A percentile compares a stretch with the other conserved stretches of the same genome.
phyloP scores from a whole-genome alignment of 2,797 vertebrate species.

The Dryobates pubescens region DNA sequence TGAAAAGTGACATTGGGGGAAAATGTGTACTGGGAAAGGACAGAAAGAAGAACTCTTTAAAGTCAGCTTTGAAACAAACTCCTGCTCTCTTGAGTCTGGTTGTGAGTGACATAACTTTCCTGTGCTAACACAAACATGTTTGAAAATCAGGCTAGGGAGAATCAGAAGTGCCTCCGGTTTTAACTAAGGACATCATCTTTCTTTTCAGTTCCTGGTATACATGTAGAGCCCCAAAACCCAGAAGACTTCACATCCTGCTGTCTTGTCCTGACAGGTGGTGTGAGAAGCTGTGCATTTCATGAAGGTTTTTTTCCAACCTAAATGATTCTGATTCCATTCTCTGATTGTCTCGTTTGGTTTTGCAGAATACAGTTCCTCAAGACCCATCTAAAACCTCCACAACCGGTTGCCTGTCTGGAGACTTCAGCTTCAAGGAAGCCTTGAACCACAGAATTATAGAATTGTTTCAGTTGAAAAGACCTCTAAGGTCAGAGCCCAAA shows the following conservation, averaged over 20 bases:
- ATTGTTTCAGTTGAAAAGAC: too few relatives aligned
- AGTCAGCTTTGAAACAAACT: neutral
- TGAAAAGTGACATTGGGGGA: neutral
- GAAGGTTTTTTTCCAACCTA: neutral
- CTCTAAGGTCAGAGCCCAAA: too few relatives aligned
- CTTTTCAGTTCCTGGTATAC: neutral
- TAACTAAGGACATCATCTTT: too few relatives aligned
- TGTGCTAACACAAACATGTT: neutral
- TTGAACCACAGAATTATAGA: neutral
- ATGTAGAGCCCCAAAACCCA: accelerated
- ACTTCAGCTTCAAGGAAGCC: neutral
- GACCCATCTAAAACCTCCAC: neutral
- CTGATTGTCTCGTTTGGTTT: neutral
- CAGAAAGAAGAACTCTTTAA: neutral
- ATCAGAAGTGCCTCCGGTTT: neutral
- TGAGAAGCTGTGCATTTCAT: neutral
- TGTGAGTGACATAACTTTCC: neutral
- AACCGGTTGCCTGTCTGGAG: accelerated
- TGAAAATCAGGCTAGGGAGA: neutral
- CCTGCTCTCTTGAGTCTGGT: neutral
- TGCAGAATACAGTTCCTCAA: neutral
- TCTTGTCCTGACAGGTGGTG: accelerated
- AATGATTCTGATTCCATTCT: neutral
- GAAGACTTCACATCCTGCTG: neutral
- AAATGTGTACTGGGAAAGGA: neutral